Evolutionary conservation across 2,888 invertebrate genomes (phyloP), one percentile per base, ranked within the genome.

Genomic region (Stenodera caucasica): DNA sequence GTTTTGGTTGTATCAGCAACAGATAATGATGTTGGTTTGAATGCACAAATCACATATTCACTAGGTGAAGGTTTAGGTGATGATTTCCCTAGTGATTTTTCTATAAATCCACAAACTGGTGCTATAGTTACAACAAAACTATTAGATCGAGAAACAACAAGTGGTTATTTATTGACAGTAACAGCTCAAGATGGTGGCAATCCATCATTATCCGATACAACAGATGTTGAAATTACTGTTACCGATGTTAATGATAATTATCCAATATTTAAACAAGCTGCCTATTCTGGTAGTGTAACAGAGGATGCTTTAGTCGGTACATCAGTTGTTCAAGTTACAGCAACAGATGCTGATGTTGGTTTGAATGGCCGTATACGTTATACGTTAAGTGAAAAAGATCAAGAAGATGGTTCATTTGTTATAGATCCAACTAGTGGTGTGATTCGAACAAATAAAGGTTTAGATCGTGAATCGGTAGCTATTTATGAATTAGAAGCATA

Each of bases 201-300:
- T 37, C 97, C 97, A 0, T 88, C 95, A 0, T 81, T 96, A 14
- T 92, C 93, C 1, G 97, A 98, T 75, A 96, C 95, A 0, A 97
- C 98, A 0, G 96, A 96, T 73, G 91, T 99, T 0, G 96, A 98
- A 78, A 94, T 99, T 69, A 90, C 93, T 0, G 90, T 99, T 0
- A 91, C 92, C 0, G 99, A 99, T 77, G 94, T 97, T 0, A 99
- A 99, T 77, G 98, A 99, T 76, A 96, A 97, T 76, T 88, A 91
- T 5, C 98, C 98, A 0, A 84, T 86, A 0, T 98, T 98, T 79
- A 90, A 90, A 69, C 90, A 90, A 63, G 86, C 90, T 0, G 83
- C 90, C 3, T 96, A 96, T 73, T 88, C 89, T 15, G 91, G 93
- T 0, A 89, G 88, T 4, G 90, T 96, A 21, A 85, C 90, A 60